Percentiles rank a stretch among this genome's conserved stretches.
These are phyloP conservation scores for Heptranchias perlo DNA, from an alignment of 2,113 vertebrate species.

Conservation along the genomic window DNA sequence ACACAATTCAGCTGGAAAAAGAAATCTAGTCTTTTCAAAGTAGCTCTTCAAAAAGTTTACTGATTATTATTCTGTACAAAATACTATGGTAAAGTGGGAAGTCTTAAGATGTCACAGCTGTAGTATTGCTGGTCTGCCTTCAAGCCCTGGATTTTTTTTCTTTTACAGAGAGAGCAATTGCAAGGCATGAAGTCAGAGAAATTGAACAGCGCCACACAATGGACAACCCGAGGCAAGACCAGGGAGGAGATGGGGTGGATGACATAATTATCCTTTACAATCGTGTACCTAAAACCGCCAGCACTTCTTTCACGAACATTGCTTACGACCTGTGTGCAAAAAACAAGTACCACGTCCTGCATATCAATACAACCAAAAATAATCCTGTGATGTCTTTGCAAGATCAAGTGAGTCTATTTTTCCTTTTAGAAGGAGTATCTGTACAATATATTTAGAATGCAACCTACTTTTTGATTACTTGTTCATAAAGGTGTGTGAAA, in stretches of 20 bases:
- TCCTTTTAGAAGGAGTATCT: neutral
- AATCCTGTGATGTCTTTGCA: constrained; percentile 99
- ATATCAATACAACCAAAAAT: constrained; percentile 99
- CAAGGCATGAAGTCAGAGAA: constrained; percentile 80
- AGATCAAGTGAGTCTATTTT: constrained; percentile 77
- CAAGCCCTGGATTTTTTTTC: neutral
- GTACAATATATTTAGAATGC: no score
- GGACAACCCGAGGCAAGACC: constrained; percentile 61
- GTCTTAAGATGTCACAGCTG: neutral
- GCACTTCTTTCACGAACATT: constrained; percentile 98
- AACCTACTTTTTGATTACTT: neutral
- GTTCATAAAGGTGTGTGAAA: neutral
- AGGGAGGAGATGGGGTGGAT: constrained; percentile 63
- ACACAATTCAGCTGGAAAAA: neutral
- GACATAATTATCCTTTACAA: constrained; percentile 87
- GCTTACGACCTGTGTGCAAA: constrained; percentile 71
- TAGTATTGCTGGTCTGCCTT: constrained; percentile 39
- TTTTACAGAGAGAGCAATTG: constrained; percentile 75
- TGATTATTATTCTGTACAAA: neutral
- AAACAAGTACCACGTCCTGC: constrained; percentile 93
- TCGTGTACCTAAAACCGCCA: constrained; percentile 95
- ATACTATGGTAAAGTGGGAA: no score
- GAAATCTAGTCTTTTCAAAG: neutral
- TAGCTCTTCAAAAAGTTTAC: neutral
- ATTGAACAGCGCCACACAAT: constrained; percentile 80